A percentile compares a stretch with the other conserved stretches of the same genome.
These are phyloP conservation scores for Osmoderma eremita DNA, from an alignment of 2,888 invertebrate genomes.

Conservation along the genomic window DNA sequence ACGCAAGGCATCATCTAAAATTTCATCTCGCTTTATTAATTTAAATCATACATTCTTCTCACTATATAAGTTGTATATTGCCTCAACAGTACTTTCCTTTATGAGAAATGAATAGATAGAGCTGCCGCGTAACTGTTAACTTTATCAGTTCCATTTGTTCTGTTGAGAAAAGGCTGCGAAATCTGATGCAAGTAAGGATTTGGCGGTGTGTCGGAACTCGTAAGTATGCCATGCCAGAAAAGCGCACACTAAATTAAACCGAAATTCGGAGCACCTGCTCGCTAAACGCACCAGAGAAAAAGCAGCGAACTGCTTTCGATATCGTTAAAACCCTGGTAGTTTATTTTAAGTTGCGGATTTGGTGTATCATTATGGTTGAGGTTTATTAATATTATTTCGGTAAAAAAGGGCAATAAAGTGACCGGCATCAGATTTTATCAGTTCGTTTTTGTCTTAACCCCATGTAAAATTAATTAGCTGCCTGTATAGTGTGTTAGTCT, in stretches of 20 bases:
- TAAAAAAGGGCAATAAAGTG: slow-evolving; percentile 35
- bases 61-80: slow-evolving; percentile 8
- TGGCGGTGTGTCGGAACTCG: slow-evolving; percentile 7
- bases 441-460: slow-evolving; percentile 21
- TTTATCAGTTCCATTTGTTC: slow-evolving; percentile 15
- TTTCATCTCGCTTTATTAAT: too few species aligned
- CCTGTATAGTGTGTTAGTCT: slow-evolving; percentile 6
- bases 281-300: slow-evolving; percentile 19
- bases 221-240: slow-evolving; percentile 20
- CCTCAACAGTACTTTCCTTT: background rate
- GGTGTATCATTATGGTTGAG: slow-evolving; percentile 39
- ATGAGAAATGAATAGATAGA: slow-evolving; percentile 8
- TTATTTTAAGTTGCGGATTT: slow-evolving; percentile 34
- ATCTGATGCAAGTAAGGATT: slow-evolving; percentile 19
- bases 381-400: slow-evolving; percentile 38
- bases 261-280: slow-evolving; percentile 24
- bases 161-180: background rate
- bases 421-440: slow-evolving; percentile 33
- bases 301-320: slow-evolving; percentile 25
- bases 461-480: slow-evolving; percentile 30
- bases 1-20: too few species aligned
- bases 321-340: slow-evolving; percentile 36
- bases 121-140: slow-evolving; percentile 8
- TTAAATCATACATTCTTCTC: background rate
- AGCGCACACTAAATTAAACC: slow-evolving; percentile 25